Percentiles rank a stretch among this genome's conserved stretches.
Conservation (phyloP, 2,113 vertebrate species). For the Pantherophis guttatus region DNA sequence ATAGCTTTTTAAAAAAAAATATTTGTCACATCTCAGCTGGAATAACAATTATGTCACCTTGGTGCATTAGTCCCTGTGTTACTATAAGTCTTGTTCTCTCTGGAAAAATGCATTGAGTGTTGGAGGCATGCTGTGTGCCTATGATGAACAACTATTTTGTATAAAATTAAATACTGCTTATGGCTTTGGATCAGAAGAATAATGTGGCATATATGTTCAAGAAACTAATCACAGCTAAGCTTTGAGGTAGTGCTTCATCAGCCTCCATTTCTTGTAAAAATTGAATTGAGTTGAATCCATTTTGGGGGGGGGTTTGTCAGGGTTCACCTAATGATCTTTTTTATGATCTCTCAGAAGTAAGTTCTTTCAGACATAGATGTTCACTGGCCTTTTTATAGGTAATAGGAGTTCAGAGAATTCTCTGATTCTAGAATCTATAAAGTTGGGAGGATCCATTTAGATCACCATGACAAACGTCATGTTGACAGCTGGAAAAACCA, state of each 20-base stretch:
- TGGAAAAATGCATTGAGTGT: background rate
- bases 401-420: background rate
- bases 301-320: background rate
- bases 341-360: background rate
- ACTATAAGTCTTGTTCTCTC: background rate
- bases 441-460: background rate
- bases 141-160: background rate
- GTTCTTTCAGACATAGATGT: background rate
- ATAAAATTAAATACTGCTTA: background rate
- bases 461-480: background rate
- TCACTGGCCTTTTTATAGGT: background rate
- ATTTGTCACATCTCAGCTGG: background rate
- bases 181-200: background rate
- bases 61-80: background rate
- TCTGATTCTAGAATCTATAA: background rate
- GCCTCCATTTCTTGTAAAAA: background rate
- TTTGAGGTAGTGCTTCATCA: background rate
- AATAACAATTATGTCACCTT: background rate
- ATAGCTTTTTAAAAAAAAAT: background rate
- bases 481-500: background rate
- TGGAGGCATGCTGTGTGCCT: background rate
- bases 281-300: background rate
- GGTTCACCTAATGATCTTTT: background rate
- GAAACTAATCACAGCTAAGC: background rate
- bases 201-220: background rate